phyloP scores from a whole-genome alignment of 2,888 invertebrate species.

The Bellardia pandia region DNA sequence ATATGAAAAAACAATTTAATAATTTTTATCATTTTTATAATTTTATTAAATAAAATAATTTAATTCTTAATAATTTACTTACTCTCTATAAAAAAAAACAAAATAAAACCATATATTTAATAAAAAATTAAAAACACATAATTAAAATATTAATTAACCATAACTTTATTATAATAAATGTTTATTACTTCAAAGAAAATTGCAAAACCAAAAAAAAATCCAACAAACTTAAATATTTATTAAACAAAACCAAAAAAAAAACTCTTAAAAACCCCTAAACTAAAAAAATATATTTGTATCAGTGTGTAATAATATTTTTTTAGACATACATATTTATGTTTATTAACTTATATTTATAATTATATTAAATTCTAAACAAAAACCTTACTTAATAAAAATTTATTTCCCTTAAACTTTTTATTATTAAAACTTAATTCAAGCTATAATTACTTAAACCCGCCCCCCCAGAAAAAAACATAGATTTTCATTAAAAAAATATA shows the following conservation, averaged over 20 bases:
- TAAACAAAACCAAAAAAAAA: conserved; percentile 37
- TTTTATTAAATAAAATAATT: conserved; percentile 49
- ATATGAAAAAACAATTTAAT: conserved; percentile 41
- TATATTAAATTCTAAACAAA: conserved; percentile 47
- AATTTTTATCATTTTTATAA: conserved; percentile 19
- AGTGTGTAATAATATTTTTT: conserved; percentile 71
- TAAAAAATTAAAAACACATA: conserved; percentile 55
- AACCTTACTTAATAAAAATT: conserved; percentile 63
- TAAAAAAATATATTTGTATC: conserved; percentile 71
- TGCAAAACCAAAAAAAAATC: conserved; percentile 58
- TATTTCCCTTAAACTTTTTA: conserved; percentile 63
- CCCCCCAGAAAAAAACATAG: neutral
- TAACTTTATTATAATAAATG: conserved; percentile 72
- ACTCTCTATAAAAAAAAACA: conserved; percentile 57
- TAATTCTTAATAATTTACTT: conserved; percentile 57
- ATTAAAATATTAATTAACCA: conserved; percentile 72
- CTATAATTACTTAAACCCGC: conserved; percentile 36
- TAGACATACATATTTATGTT: conserved; percentile 71
- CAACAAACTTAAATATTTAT: conserved; percentile 51
- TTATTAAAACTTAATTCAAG: conserved; percentile 64
- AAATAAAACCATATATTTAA: conserved; percentile 54
- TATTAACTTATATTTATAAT: conserved; percentile 64
- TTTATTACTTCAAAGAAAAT: conserved; percentile 67
- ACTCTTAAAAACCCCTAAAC: conserved; percentile 55
- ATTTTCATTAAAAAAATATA: conserved; percentile 25